Base-by-base conservation (phyloP, 2,113 vertebrate genomes). In the Ptychochromis oligacanthus region DNA sequence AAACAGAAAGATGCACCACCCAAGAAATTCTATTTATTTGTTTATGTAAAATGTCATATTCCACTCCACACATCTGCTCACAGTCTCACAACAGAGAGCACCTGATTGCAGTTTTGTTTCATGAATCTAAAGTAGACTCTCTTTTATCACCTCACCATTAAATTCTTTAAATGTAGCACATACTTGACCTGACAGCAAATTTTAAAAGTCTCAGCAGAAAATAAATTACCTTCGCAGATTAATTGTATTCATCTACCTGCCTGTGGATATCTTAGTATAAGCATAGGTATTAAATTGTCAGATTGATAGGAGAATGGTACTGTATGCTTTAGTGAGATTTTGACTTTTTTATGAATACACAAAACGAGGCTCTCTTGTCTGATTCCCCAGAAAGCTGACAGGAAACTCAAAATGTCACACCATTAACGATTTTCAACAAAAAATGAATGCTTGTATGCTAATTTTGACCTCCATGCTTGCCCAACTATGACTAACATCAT, bases 11-110 rank as follows among this genome's bases (percentile, higher is more conserved):
- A 82, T 57, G 83, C 74, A 61, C 34, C 10, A 24, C 4, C 59
- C 28, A 72, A 79, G 80, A 81, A 89, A 89, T 90, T 92, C 81
- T 85, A 91, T 93, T 90, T 89, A 90, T 91, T 92, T 91, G 80
- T 92, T 92, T 91, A 82, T 87, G 87, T 77, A 76, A 89, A 93
- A 91, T 91, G 88, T 86, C 89, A 84, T 75, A 80, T 72, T 76
- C 82, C 7, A 18, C 81, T 74, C 60, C 52, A 74, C 75, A 60
- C 74, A 78, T 88, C 83, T 81, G 84, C 72, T 75, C 59, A 6
- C 75, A 20, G 58, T 38, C 55, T 76, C 87, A 82, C 54, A 81
- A 60, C 58, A 70, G 64, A 65, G 55, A 77, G 43, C 26, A 81
- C 62, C 60, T 80, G 86, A 88, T 81, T 79, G 57, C 57, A 52